Percentiles rank a stretch among this genome's conserved stretches.
Conservation (phyloP, 2,888 invertebrate species). For the Poecilobothrus nobilitatus region DNA sequence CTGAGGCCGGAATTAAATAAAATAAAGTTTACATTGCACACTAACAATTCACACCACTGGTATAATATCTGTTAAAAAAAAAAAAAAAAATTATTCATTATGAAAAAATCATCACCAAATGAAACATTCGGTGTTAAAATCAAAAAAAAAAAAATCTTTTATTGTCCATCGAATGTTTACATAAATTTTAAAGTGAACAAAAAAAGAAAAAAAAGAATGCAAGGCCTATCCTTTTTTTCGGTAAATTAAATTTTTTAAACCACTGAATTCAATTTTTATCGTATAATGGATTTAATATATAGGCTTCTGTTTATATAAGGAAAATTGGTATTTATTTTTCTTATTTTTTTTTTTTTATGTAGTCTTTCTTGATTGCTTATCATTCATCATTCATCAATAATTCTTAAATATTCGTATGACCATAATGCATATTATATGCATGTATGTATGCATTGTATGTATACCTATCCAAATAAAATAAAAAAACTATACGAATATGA, state of each 20-base stretch:
- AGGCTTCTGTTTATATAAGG: constrained; percentile 18
- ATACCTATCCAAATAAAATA: too few relatives aligned
- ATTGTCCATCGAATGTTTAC: too few relatives aligned
- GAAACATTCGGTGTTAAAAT: too few relatives aligned
- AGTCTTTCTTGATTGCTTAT: not conserved
- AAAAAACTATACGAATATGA: not conserved
- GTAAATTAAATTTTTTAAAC: not conserved
- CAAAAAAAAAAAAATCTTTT: too few relatives aligned
- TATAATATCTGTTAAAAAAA: too few relatives aligned
- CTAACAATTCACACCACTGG: too few relatives aligned
- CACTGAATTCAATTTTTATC: constrained; percentile 10
- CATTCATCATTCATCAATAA: too few relatives aligned
- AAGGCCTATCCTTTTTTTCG: not conserved
- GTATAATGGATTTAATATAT: not conserved
- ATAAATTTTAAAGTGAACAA: not conserved
- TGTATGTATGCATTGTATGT: too few relatives aligned
- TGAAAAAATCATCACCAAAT: too few relatives aligned
- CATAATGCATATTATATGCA: not conserved
- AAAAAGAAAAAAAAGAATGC: not conserved
- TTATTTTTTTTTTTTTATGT: not conserved
- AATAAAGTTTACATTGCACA: too few relatives aligned
- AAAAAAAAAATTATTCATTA: too few relatives aligned
- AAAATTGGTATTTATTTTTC: constrained; percentile 15
- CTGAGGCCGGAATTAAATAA: too few relatives aligned
- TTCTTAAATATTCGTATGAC: not conserved